Evolutionary conservation across 2,888 invertebrate genomes (phyloP), one percentile per base, ranked within the genome.

Genomic region (Xestia sexstrigata): DNA sequence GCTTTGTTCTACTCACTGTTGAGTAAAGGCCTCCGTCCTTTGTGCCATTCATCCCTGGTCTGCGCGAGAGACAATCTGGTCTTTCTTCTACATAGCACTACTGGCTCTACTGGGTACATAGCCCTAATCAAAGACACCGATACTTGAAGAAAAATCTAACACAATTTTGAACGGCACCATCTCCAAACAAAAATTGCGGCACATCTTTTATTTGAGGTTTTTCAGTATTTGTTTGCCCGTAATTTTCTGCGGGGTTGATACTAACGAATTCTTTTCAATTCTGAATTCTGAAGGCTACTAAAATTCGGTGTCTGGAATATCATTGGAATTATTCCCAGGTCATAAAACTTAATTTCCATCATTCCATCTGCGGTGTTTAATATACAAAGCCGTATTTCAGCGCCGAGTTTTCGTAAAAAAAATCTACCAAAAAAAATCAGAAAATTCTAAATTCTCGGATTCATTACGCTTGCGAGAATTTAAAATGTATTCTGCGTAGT

Each of bases 401-500:
- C 17, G 11, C 20, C 62, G 20, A 20, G 11, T 35, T 62, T 62
- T 20, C 62, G 1, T 20, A 20, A 11, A 35, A 11, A 30, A 20
- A 30, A 62, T 5, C 3, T 8, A n/a, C 23, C 23, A 52, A 52
- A 52, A 49, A 49, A 7, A 49, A 13, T 13, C 35, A 52, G 3
- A 35, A 49, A 49, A 15, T 35, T 52, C 52, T 13, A 30, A 49
- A 35, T 49, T 23, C 23, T 15, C 15, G 49, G 20, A 49, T 8
- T 20, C 20, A 49, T 49, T 49, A 49, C 17, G 13, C 13, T 71
- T 55, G 52, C 71, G 42, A n/a, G 71, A 55, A 74, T 45, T 55
- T 2, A 20, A 70, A 58, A 71, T 55, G 45, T 35, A 4, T 58
- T 71, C 72, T 11, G 26, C n/a, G 15, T 30, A 55, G 52, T 45